A percentile compares a stretch with the other conserved stretches of the same genome.
phyloP scores from a whole-genome alignment of 2,888 invertebrate genomes.

The Diachrysia chrysitis region DNA sequence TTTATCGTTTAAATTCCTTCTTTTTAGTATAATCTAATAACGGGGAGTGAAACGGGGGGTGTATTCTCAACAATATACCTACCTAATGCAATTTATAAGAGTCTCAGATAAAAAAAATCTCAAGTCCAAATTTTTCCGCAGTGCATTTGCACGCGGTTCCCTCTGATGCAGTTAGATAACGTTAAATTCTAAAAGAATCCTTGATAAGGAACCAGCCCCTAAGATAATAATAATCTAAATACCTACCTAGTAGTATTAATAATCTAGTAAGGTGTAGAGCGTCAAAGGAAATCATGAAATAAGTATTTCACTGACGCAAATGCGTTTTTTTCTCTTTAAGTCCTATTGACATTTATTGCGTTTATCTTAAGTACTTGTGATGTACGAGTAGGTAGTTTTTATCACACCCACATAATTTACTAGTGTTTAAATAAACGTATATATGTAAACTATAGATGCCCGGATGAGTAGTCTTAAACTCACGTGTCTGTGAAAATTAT shows the following conservation, averaged over 20 bases:
- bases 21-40: no score
- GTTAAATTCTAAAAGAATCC: not conserved
- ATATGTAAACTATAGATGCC: not conserved
- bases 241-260: not conserved
- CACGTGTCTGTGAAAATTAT: no score
- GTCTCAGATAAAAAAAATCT: no score
- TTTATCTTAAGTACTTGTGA: not conserved
- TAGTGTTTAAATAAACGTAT: not conserved
- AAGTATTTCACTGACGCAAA: not conserved
- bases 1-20: no score
- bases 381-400: no score
- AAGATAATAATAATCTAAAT: not conserved
- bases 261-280: not conserved
- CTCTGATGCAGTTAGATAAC: not conserved
- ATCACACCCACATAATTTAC: not conserved
- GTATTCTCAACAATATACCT: no score
- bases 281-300: not conserved
- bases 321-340: not conserved
- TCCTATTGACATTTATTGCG: not conserved
- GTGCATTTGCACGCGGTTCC: not conserved
- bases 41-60: no score
- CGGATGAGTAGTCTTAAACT: no score
- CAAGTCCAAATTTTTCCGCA: no score
- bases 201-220: not conserved
- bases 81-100: no score